phyloP scores from a whole-genome alignment of 1,140 invertebrate species.

The Hypsibius dujardini region DNA sequence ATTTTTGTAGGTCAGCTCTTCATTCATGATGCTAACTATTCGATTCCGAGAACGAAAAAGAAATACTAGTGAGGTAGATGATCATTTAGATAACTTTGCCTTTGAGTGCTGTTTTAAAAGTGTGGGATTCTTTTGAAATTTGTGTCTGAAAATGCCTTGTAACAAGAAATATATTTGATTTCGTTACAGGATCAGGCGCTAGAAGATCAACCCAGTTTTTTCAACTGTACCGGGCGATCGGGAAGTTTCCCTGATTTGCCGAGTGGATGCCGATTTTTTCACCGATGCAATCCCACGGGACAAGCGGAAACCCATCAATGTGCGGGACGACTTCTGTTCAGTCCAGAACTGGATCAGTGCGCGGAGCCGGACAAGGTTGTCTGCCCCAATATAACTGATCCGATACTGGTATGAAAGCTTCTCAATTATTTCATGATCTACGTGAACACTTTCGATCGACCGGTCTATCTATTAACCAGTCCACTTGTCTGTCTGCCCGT shows the following conservation, averaged over 20 bases:
- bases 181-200: not conserved
- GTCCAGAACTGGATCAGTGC: not conserved
- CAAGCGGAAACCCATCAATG: slow-evolving; percentile 3
- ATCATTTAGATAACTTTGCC: not conserved
- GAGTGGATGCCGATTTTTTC: not conserved
- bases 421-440: no score
- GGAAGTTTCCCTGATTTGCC: not conserved
- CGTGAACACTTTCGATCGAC: no score
- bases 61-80: slow-evolving; percentile 11
- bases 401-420: no score
- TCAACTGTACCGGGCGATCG: not conserved
- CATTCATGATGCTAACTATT: not conserved
- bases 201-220: not conserved
- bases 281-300: not conserved
- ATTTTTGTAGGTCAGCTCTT: not conserved
- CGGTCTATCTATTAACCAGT: no score
- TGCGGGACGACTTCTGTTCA: not conserved
- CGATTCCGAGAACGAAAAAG: not conserved
- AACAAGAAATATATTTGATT: no score
- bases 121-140: no score
- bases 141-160: no score
- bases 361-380: not conserved
- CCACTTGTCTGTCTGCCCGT: no score
- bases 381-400: not conserved
- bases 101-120: no score